Evolutionary conservation across 2,113 vertebrate species (phyloP).

Genomic region (Bothrops jararaca): DNA sequence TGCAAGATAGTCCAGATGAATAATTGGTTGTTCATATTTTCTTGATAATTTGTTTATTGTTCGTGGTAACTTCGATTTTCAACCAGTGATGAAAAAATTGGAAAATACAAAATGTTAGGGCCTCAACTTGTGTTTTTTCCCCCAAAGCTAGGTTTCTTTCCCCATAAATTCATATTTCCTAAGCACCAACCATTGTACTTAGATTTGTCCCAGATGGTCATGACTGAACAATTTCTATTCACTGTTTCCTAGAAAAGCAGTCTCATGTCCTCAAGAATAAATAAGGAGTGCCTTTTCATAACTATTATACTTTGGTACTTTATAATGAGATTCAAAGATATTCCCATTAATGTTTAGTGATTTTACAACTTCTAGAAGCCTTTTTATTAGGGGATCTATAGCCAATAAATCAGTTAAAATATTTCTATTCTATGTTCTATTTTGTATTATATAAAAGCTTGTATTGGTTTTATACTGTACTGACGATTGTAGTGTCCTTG

Average conservation of each 20-base stretch:
- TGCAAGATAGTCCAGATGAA: background rate
- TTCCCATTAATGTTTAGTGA: constrained; percentile 58
- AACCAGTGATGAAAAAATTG: background rate
- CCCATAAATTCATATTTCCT: background rate
- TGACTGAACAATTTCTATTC: constrained; percentile 4
- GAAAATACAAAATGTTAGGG: background rate
- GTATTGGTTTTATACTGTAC: constrained; percentile 53
- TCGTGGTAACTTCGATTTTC: background rate
- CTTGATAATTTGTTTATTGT: background rate
- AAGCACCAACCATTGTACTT: background rate
- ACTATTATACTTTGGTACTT: constrained; percentile 44
- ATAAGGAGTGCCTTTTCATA: constrained; percentile 57
- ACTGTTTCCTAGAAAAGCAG: constrained; percentile 30
- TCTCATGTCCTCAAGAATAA: constrained; percentile 9
- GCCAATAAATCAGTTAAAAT: constrained; percentile 58
- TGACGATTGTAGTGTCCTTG: constrained; percentile 42
- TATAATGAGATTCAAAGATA: constrained; percentile 59
- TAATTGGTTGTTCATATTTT: background rate
- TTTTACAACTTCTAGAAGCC: constrained; percentile 63
- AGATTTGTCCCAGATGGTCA: background rate
- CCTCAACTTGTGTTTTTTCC: background rate
- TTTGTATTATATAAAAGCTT: constrained; percentile 53
- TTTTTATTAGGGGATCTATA: constrained; percentile 62
- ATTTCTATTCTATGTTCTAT: constrained; percentile 46
- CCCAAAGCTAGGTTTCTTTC: background rate